Conservation (phyloP, 1,140 invertebrate species). For the Aphis craccivora region DNA sequence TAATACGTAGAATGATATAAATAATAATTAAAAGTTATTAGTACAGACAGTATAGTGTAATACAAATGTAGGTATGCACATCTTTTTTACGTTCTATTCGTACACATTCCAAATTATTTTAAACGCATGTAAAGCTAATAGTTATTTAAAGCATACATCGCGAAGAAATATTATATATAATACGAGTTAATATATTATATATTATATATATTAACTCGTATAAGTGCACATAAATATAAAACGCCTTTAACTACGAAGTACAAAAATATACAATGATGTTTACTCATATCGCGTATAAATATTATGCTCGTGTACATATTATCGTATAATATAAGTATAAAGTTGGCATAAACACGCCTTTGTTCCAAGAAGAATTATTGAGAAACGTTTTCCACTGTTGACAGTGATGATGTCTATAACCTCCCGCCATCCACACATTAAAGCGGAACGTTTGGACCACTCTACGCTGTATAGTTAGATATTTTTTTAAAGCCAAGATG, state of each 20-base stretch:
- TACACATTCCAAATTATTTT: background rate
- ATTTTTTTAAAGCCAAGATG: background rate
- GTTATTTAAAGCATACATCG: background rate
- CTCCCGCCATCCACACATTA: background rate
- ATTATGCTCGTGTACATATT: background rate
- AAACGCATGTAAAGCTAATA: background rate
- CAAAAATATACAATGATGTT: background rate
- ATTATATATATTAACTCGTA: background rate
- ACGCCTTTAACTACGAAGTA: background rate
- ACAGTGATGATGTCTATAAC: background rate
- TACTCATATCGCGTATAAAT: background rate
- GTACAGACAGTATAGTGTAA: background rate
- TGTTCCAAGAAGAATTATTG: background rate
- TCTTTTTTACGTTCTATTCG: no score
- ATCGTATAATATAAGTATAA: background rate
- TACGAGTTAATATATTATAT: no score
- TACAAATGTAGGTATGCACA: background rate
- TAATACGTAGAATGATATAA: no score
- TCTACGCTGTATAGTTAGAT: background rate
- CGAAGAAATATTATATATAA: background rate
- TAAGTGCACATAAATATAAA: conserved; percentile 9
- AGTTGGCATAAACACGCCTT: conserved; percentile 10
- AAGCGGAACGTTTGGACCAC: background rate
- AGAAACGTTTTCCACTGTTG: conserved; percentile 6
- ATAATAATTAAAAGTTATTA: no score